Percentiles rank a stretch among this genome's conserved stretches.
Conservation (phyloP, 2,888 invertebrate genomes). For the Tenthredo livida region DNA sequence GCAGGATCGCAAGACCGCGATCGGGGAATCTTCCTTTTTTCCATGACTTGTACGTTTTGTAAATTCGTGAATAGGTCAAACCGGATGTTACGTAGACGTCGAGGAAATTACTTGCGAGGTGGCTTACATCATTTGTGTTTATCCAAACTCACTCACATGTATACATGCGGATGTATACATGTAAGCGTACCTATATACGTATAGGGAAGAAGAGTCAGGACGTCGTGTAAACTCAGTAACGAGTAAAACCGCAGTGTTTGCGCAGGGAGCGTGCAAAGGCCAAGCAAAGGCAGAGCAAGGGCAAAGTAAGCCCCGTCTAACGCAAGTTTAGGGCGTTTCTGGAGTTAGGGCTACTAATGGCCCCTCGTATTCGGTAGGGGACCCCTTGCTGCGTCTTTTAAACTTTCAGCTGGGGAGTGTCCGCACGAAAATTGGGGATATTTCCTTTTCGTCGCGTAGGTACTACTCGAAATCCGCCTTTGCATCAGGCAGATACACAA, state of each 20-base stretch:
- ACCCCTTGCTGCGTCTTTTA: slow-evolving; percentile 40
- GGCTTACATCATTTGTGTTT: background rate
- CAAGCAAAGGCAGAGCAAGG: slow-evolving; percentile 33
- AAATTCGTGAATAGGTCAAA: background rate
- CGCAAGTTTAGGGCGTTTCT: slow-evolving; percentile 45
- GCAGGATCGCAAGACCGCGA: too few relatives aligned
- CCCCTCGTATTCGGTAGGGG: slow-evolving; percentile 46
- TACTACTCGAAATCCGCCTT: slow-evolving; percentile 36
- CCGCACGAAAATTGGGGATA: slow-evolving; percentile 38
- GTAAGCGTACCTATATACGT: background rate
- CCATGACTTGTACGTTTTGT: background rate
- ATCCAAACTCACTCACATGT: background rate
- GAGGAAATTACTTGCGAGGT: background rate
- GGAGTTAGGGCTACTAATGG: slow-evolving; percentile 50
- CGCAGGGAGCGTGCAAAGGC: slow-evolving; percentile 37
- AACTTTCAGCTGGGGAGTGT: slow-evolving; percentile 47
- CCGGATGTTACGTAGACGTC: background rate
- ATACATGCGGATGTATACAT: background rate
- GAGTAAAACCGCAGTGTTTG: slow-evolving; percentile 50
- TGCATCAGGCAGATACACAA: background rate
- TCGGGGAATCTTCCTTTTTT: background rate
- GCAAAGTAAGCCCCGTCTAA: slow-evolving; percentile 29
- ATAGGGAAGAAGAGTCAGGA: slow-evolving; percentile 2
- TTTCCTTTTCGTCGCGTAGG: slow-evolving; percentile 34
- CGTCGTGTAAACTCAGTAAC: slow-evolving; percentile 44